Evolutionary conservation across 2,113 vertebrate species (phyloP), one percentile per base, ranked within the genome.

Genomic region (Hippotragus niger): DNA sequence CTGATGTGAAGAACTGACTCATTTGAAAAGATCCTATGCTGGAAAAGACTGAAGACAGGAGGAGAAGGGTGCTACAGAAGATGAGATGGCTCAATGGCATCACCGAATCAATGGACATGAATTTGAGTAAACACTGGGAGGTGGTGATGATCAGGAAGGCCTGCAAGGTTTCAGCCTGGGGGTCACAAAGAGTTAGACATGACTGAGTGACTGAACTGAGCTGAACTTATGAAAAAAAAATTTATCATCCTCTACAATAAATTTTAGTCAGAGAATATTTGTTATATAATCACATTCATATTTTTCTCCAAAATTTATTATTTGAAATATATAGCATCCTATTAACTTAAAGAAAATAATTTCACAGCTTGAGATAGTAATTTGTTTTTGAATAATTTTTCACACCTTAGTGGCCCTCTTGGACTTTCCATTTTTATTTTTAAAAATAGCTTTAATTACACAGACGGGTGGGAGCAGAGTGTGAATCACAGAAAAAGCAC

Each of bases 311-410:
- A 88, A 90, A 76, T 45, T 33, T 17, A 29, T 47, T 78, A 31
- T 74, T 95, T 31, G 88, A 92, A 90, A 88, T 96, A 55, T 0
- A 47, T 21, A 86, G n/a, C 16, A 55, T 91, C 25, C 1, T 58
- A 1, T 81, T 85, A 33, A 29, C 14, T 64, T 11, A 76, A 92
- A 96, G 25, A 92, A 97, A 94, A 94, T 78, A 91, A 94, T 27
- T 64, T 47, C 58, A 64, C 3, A 81, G 40, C n/a, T 90, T 80
- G 6, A 31, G 36, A 55, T 4, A 55, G 13, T 23, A 5, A 0
- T 83, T 95, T 91, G 15, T 19, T 40, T 91, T 78, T 84, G 40
- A 83, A 80, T 62, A 33, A 58, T 71, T 96, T 90, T 55, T 87
- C 2, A 58, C 1, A 87, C 5, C 29, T 88, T 85, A 76, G 7